Evolutionary conservation across 1,140 invertebrate genomes (phyloP).

Genomic region (Aphaenogaster rudis): DNA sequence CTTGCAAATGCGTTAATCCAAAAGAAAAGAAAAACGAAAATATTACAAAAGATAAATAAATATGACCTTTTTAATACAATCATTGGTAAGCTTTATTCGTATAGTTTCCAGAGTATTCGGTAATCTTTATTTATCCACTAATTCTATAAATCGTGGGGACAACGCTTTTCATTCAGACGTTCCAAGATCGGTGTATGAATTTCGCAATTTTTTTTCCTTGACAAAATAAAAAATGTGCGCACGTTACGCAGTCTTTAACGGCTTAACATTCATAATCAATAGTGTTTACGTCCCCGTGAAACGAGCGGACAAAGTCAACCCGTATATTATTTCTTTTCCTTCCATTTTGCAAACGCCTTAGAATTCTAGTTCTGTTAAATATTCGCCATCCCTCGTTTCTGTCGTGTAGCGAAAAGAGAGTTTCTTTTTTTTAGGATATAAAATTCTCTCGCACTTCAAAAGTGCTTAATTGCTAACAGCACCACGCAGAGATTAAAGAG

Average conservation of each 20-base stretch:
- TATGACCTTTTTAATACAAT: slow-evolving; percentile 79
- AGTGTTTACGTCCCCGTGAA: slow-evolving; percentile 34
- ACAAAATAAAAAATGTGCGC: slow-evolving; percentile 49
- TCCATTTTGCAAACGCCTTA: slow-evolving; percentile 19
- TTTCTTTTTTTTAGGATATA: slow-evolving; percentile 51
- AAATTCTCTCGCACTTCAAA: slow-evolving; percentile 63
- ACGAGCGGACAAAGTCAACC: neutral
- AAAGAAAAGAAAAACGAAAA: slow-evolving; percentile 1
- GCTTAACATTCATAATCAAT: slow-evolving; percentile 4
- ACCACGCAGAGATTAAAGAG: slow-evolving; percentile 70
- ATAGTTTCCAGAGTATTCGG: slow-evolving; percentile 84
- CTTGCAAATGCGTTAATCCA: slow-evolving; percentile 26
- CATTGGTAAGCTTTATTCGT: slow-evolving; percentile 86
- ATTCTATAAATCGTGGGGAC: slow-evolving; percentile 80
- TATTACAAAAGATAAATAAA: slow-evolving; percentile 58
- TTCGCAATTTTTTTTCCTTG: slow-evolving; percentile 40
- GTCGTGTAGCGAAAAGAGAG: slow-evolving; percentile 45
- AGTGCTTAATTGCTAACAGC: slow-evolving; percentile 72
- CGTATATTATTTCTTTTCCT: slow-evolving; percentile 18
- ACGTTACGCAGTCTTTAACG: slow-evolving; percentile 30
- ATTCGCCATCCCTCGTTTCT: slow-evolving; percentile 42
- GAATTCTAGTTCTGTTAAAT: slow-evolving; percentile 48
- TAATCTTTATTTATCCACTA: slow-evolving; percentile 83
- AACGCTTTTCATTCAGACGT: slow-evolving; percentile 64
- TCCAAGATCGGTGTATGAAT: slow-evolving; percentile 65